Evolutionary conservation across 1,140 invertebrate genomes (phyloP), one percentile per base, ranked within the genome.

Genomic region (Coelopa frigida): DNA sequence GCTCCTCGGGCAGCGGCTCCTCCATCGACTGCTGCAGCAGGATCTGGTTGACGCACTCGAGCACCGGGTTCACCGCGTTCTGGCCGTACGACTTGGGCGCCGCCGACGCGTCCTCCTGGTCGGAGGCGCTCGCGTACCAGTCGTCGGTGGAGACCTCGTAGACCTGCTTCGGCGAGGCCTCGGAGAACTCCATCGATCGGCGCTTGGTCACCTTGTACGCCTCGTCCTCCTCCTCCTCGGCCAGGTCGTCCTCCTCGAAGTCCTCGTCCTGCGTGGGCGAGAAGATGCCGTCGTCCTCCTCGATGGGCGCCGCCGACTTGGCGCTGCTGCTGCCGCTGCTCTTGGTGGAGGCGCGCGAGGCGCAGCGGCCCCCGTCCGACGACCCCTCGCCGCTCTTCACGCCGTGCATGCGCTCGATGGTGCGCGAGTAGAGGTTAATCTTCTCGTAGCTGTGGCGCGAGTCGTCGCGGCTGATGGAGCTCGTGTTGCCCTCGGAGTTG

Each of bases 11-110:
- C 14, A 53, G 27, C 3, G 53, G 49, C 12, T 66, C 66, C 35
- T 69, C 66, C 61, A 69, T 65, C 5, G 62, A 66, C 39, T 68
- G 66, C 44, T 69, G 64, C 5, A 69, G 41, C 17, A 69, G 32
- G 23, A 69, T 69, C 32, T 68, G 64, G 64, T 83, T 83, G 40
- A 84, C 81, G 56, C 81, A 83, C 56, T 83, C 80, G 8, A 83
- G 60, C 3, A 84, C 81, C 0, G 81, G 81, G 64, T 83, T 83
- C 37, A 83, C 78, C 46, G 65, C 62, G 39, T 55, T 57, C 12
- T 58, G 51, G 12, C 51, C 53, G 41, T 68, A 67, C 2, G 57
- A 75, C 71, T 53, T 73, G 58, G 49, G 55, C 7, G 48, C 37
- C 70, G 49, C 14, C 4, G 44, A 5, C 14, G 33, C 54, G 53